Evolutionary conservation across 1,140 invertebrate species (phyloP).

Genomic region (Holcopasites calliopsidis): DNA sequence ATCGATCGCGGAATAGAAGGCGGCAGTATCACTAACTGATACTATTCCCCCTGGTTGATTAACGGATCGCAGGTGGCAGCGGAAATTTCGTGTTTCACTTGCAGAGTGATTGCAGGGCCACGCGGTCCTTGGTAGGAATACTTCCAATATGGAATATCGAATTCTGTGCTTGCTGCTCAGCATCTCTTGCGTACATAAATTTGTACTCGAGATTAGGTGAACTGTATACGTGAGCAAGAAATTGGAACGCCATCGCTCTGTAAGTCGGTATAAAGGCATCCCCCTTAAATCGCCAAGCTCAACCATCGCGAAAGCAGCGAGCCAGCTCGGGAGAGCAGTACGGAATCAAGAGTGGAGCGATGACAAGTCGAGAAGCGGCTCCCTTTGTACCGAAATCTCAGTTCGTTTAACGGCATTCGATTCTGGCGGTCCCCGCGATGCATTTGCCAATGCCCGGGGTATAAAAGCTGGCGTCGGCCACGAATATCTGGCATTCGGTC

Average conservation of each 20-base stretch:
- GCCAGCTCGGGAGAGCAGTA: background rate
- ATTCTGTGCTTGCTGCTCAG: too few relatives aligned
- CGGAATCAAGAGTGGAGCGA: background rate
- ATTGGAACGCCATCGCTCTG: too few relatives aligned
- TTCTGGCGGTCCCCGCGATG: background rate
- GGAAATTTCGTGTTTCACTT: too few relatives aligned
- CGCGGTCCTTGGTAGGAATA: too few relatives aligned
- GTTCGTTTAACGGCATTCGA: slow-evolving; percentile 1
- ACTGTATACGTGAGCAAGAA: too few relatives aligned
- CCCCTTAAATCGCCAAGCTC: background rate
- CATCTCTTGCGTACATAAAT: too few relatives aligned
- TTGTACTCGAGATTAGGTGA: too few relatives aligned
- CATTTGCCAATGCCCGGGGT: slow-evolving; percentile 6
- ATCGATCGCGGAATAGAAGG: background rate
- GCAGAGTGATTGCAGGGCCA: too few relatives aligned
- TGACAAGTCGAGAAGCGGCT: background rate
- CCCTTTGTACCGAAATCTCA: slow-evolving; percentile 10
- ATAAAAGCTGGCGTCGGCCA: slow-evolving; percentile 1
- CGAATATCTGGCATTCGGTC: slow-evolving; percentile 19
- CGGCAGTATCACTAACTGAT: background rate
- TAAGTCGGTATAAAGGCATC: background rate
- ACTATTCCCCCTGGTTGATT: too few relatives aligned
- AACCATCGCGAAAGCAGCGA: background rate
- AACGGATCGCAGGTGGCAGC: too few relatives aligned
- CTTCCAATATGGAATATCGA: too few relatives aligned